Base-by-base conservation (phyloP, 1,140 invertebrate species). In the Psix sp. region DNA sequence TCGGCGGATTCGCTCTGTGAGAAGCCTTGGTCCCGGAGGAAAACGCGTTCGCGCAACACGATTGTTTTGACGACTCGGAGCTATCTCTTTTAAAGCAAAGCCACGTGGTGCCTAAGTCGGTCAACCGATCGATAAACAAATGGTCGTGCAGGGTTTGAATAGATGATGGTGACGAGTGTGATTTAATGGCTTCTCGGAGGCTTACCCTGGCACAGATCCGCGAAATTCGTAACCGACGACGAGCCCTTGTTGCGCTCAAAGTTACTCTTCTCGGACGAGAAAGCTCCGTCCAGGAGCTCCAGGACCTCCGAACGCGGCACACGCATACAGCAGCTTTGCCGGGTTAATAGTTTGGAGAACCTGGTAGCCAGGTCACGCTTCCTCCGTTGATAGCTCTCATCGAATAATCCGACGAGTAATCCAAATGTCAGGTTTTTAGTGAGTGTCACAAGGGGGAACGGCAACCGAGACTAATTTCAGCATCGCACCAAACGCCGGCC, bases 401-500 rank as follows among this genome's bases (percentile, higher is more conserved):
- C n/a, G n/a, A n/a, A n/a, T n/a, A n/a, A n/a, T n/a, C n/a, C n/a
- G n/a, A n/a, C n/a, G n/a, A n/a, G n/a, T n/a, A n/a, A n/a, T n/a
- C n/a, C n/a, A n/a, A n/a, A n/a, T n/a, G n/a, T n/a, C n/a, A n/a
- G n/a, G n/a, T n/a, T n/a, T n/a, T n/a, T n/a, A n/a, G n/a, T 59
- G n/a, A 59, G 18, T 40, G 24, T 6, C n/a, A 5, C 15, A 42
- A 39, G 46, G 59, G 51, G 59, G 26, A 51, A 24, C 38, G 42
- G 31, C 29, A 52, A 72, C 57, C 73, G 54, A 67, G 71, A 78
- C 75, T 74, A 42, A 57, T 65, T 62, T 68, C 39, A 57, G 80
- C 57, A 79, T 82, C 75, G 82, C 77, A 83, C 83, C 78, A 80
- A 80, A 85, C 81, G 83, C 83, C 84, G 83, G 82, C 77, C 80